Evolutionary conservation across 2,888 invertebrate genomes (phyloP).

Genomic region (Chirona hameri): DNA sequence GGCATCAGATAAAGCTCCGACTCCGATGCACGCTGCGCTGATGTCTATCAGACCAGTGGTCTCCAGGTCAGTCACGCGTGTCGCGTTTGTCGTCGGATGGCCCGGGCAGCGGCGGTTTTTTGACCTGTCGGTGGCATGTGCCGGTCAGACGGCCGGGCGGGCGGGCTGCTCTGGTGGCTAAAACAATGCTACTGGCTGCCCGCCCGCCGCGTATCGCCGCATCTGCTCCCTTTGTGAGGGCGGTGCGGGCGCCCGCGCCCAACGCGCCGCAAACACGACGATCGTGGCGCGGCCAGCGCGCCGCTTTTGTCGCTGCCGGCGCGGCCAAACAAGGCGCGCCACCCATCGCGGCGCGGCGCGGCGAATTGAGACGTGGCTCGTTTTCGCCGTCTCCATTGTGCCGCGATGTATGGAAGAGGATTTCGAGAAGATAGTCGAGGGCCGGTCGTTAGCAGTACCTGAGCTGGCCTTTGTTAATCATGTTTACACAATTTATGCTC

Average conservation of each 20-base stretch:
- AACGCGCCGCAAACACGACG: not conserved
- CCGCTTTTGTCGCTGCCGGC: not conserved
- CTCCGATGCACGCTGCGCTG: too few species aligned
- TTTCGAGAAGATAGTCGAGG: not conserved
- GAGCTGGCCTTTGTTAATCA: not conserved
- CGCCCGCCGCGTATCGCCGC: not conserved
- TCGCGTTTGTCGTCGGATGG: too few species aligned
- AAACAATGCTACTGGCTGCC: not conserved
- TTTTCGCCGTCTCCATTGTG: not conserved
- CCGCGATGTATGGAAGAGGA: not conserved
- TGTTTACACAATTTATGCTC: not conserved
- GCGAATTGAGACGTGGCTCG: not conserved
- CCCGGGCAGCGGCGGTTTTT: too few species aligned
- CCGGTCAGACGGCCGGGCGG: not conserved
- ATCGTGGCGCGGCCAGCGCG: not conserved
- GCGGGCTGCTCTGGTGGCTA: not conserved
- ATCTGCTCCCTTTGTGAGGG: not conserved
- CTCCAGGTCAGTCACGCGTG: too few species aligned
- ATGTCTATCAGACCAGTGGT: too few species aligned
- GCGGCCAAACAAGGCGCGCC: not conserved
- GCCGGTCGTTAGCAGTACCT: not conserved
- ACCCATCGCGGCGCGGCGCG: not conserved
- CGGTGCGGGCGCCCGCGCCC: not conserved
- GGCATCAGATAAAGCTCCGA: too few species aligned
- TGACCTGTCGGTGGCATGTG: too few species aligned